Evolutionary conservation across 2,888 invertebrate genomes (phyloP).

Genomic region (Scelioninae gen. 1): DNA sequence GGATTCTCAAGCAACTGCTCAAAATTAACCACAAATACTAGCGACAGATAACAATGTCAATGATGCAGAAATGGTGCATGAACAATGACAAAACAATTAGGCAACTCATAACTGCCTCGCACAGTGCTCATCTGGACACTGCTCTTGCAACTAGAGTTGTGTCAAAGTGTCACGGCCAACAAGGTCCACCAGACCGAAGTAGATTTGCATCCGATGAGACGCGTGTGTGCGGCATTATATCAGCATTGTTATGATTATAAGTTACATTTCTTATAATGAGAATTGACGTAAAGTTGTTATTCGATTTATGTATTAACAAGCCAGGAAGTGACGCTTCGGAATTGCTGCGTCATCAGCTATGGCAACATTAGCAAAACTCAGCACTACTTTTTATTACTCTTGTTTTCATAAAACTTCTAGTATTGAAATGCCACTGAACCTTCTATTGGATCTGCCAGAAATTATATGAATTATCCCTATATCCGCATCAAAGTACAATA

Average conservation of each 20-base stretch:
- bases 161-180: conserved; percentile 84
- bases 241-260: no score
- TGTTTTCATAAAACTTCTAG: no score
- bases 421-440: no score
- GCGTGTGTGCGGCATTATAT: conserved; percentile 78
- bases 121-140: conserved; percentile 78
- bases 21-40: conserved; percentile 22
- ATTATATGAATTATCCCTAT: no score
- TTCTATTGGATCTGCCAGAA: no score
- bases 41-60: conserved; percentile 55
- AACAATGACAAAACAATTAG: conserved; percentile 84
- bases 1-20: not conserved
- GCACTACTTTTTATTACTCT: no score
- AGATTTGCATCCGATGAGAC: conserved; percentile 79
- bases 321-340: no score
- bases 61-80: conserved; percentile 66
- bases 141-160: conserved; percentile 77
- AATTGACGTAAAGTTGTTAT: conserved; percentile 43
- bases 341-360: no score
- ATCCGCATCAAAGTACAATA: no score
- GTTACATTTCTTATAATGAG: conserved; percentile 65
- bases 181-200: conserved; percentile 82
- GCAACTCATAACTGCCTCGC: conserved; percentile 83
- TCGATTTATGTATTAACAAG: conserved; percentile 6
- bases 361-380: no score